Evolutionary conservation across 1,140 invertebrate species (phyloP).

Genomic region (Caerostris darwini): DNA sequence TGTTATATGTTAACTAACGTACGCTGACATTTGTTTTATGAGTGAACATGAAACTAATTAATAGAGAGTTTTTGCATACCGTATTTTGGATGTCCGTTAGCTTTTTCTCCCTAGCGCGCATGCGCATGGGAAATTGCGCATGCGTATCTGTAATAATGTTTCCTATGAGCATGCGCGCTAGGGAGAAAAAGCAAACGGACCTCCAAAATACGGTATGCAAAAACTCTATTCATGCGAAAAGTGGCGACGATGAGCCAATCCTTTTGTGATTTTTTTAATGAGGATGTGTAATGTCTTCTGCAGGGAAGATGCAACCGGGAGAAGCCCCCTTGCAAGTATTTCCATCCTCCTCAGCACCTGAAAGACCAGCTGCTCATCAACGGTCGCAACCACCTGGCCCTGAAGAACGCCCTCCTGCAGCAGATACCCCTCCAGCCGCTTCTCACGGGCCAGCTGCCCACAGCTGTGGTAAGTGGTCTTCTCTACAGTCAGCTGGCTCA

Average conservation of each 20-base stretch:
- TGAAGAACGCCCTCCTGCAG: slow-evolving; percentile 98
- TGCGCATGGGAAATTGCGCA: too few species aligned
- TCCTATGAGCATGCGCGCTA: too few species aligned
- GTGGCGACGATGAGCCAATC: background rate
- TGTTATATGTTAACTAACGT: too few species aligned
- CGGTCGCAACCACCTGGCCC: slow-evolving; percentile 98
- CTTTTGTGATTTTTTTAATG: background rate
- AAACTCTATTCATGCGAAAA: too few species aligned
- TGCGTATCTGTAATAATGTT: too few species aligned
- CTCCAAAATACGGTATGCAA: too few species aligned
- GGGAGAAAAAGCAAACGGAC: too few species aligned
- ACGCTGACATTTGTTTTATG: too few species aligned
- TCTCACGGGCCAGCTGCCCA: slow-evolving; percentile 90
- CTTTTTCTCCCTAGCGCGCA: too few species aligned
- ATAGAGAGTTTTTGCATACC: too few species aligned
- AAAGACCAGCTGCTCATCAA: slow-evolving; percentile 99
- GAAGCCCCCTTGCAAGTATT: slow-evolving; percentile 99
- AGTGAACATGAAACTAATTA: too few species aligned
- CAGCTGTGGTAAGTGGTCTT: slow-evolving; percentile 88
- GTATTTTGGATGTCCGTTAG: too few species aligned
- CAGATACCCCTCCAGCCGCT: slow-evolving; percentile 95
- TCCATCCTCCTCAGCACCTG: slow-evolving; percentile 99
- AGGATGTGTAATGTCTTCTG: background rate
- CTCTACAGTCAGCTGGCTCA: slow-evolving; percentile 67
- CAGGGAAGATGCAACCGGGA: slow-evolving; percentile 99